phyloP scores from a whole-genome alignment of 1,140 invertebrate genomes.

The Eubasilissa regina region DNA sequence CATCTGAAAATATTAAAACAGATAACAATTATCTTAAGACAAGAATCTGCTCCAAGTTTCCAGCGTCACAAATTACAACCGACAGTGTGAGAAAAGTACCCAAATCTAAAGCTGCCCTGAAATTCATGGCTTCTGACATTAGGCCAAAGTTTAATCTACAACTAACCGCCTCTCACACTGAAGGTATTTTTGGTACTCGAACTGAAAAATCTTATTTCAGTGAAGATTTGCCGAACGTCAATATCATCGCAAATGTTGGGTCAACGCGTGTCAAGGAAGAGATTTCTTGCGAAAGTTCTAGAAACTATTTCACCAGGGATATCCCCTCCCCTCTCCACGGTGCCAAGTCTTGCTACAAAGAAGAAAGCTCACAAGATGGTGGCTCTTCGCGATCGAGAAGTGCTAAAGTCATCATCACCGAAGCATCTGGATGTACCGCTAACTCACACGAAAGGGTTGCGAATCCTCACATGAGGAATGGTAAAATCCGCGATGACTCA shows the following conservation, averaged over 20 bases:
- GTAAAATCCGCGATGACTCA: neutral
- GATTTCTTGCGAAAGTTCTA: constrained; percentile 5
- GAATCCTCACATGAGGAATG: neutral
- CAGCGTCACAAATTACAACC: neutral
- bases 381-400: neutral
- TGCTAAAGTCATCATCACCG: neutral
- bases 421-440: neutral
- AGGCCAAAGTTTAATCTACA: neutral
- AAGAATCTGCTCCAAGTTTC: neutral
- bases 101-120: constrained; percentile 26
- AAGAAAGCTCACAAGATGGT: neutral
- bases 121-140: constrained; percentile 14
- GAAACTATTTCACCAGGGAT: neutral
- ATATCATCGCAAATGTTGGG: neutral
- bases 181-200: neutral
- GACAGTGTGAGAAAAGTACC: neutral
- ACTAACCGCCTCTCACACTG: neutral
- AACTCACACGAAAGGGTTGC: neutral
- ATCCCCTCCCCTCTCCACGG: constrained; percentile 1
- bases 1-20: neutral
- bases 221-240: neutral
- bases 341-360: constrained; percentile 26
- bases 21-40: neutral
- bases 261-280: neutral
- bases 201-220: neutral